Base-by-base conservation (phyloP, 2,888 invertebrate genomes). In the Andrena minutula region DNA sequence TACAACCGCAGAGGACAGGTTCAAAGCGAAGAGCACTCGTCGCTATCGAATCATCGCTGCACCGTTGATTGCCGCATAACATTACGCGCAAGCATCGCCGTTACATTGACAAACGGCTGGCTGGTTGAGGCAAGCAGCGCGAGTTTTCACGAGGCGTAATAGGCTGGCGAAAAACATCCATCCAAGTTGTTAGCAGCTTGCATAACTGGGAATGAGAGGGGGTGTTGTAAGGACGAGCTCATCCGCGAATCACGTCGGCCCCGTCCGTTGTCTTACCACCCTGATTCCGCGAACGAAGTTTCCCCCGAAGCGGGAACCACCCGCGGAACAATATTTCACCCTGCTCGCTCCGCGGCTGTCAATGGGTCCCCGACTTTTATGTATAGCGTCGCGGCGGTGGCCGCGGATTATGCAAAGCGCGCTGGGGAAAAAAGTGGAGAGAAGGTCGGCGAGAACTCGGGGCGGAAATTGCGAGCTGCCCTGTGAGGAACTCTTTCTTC, bases 381-480 rank as follows among this genome's bases (percentile, higher is more conserved):
- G 58, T 35, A 10, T 35, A 65, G 51, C 51, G 10, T 60, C 20
- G 28, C 16, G 53, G 47, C 8, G 61, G 32, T 53, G 68, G 75
- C 72, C 60, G 73, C 77, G 81, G 77, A 83, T 83, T 83, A 81
- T 77, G 83, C 65, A 81, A 74, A 83, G 70, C 81, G 70, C 65
- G 41, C 1, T 16, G 69, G 30, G 28, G 12, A 71, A 63, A 74
- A 69, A 64, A 60, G 26, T 8, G 51, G n/a, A 2, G 35, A 26
- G 41, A 71, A 32, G 2, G 61, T 51, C 56, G 58, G 61, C 23
- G 35, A 53, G 61, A 80, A 82, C 73, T 70, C 58, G 53, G 63
- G 66, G 56, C 73, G 81, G 76, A 83, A 81, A 83, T 83, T 81
- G 76, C 81, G 70, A 80, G 58, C 60, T n/a, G 65, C 53, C 60